Evolutionary conservation across 1,140 invertebrate species (phyloP), one percentile per base, ranked within the genome.

Genomic region (Nautilus pompilius): DNA sequence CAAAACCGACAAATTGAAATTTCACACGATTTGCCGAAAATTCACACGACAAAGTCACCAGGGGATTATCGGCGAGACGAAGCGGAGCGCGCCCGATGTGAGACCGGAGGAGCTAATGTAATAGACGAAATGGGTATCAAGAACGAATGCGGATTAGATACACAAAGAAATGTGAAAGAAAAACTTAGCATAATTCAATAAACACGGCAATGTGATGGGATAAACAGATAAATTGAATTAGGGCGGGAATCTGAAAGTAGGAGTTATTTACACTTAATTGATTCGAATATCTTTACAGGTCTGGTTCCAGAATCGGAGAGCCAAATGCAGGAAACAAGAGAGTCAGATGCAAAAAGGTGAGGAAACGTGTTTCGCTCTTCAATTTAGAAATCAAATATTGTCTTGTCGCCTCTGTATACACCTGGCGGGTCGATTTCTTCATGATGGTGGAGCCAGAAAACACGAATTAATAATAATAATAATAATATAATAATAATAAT

Each of bases 241-340:
- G 53, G 36, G 5, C 33, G 49, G 13, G 5, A 62, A 34, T 32
- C 29, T 17, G 28, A 56, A 56, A n/a, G 54, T 8, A 17, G 54
- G 54, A 32, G 24, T 33, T 56, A 24, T 56, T 53, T 53, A 24
- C 49, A 17, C 26, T 20, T 13, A 28, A 53, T 28, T 53, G 26
- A 24, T 53, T 22, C 29, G 49, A 49, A 45, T 66, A 70, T 58
- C 65, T 65, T 69, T 64, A 28, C 68, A 82, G 79, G 80, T 82
- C 17, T 98, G 95, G 95, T 97, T 97, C 84, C 94, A 98, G 86
- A 98, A 98, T 80, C 85, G 94, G 74, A 85, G 94, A 71, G 95
- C 94, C 1, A 98, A 97, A 84, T 96, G 93, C 80, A 86, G 95
- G 60, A 97, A 97, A 83, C 94, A 96, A 75, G 94, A 97, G 80